phyloP scores from a whole-genome alignment of 2,888 invertebrate species.

The Globia sparganii region DNA sequence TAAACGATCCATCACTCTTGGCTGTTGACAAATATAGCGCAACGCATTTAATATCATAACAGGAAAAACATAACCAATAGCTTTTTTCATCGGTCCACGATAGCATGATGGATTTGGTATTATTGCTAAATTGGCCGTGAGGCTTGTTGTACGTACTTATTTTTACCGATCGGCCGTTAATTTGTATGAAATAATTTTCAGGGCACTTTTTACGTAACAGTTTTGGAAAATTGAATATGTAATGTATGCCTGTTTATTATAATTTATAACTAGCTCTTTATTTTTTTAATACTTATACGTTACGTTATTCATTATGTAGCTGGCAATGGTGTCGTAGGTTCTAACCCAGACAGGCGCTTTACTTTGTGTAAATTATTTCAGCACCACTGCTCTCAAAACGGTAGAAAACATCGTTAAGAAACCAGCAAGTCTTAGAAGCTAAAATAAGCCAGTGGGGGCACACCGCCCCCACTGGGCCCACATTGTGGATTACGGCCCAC shows the following conservation, averaged over 20 bases:
- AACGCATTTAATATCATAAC: constrained; percentile 70
- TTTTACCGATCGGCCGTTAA: constrained; percentile 29
- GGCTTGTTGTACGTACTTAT: constrained; percentile 27
- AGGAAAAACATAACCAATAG: constrained; percentile 66
- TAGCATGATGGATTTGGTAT: constrained; percentile 63
- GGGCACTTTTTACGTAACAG: background rate
- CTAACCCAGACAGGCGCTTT: background rate
- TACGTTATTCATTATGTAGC: too few species aligned
- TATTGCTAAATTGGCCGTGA: constrained; percentile 58
- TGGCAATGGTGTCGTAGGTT: background rate
- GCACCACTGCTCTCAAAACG: background rate
- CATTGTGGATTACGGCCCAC: too few species aligned
- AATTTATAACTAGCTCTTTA: background rate
- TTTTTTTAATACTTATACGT: background rate
- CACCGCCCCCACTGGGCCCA: too few species aligned
- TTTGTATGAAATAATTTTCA: constrained; percentile 30
- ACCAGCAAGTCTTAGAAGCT: background rate
- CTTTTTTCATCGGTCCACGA: constrained; percentile 57
- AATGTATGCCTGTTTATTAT: background rate
- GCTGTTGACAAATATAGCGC: constrained; percentile 74
- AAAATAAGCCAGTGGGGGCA: too few species aligned
- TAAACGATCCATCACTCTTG: constrained; percentile 81
- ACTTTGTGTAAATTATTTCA: background rate
- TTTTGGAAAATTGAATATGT: background rate
- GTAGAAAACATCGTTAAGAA: background rate